Base-by-base conservation (phyloP, 2,797 vertebrate species). In the Geotrypetes seraphini region DNA sequence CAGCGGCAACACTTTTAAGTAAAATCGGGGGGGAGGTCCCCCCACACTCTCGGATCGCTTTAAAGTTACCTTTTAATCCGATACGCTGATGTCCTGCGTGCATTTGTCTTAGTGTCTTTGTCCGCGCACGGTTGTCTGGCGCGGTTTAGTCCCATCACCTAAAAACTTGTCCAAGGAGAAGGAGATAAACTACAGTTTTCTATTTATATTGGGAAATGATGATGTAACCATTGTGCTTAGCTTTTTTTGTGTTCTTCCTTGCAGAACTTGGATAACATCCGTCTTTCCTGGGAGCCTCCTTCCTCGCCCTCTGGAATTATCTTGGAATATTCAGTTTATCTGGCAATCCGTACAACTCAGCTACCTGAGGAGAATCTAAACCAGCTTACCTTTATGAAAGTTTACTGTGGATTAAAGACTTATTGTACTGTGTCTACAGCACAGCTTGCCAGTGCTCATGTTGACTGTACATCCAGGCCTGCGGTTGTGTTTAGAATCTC, bases 401-500 rank as follows among this genome's bases (percentile, higher is more conserved):
- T 98, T 49, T 99, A 99, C 66, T 88, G 96, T n/a, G 94, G 96
- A 55, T 87, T 84, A 18, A 94, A 90, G 71, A 94, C 81, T 0
- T 90, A 87, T 1, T 99, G 94, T 54, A 58, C 76, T 2, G 88
- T 97, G 26, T 87, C 78, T 51, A 69, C 86, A 33, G 53, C 75
- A 28, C 86, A 96, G 28, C 81, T 99, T 39, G 85, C 85, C 22
- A 96, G 93, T 2, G 94, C 93, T 2, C 91, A 96, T 4, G 86
- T 99, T 1, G 96, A 99, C 76, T 87, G 82, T 67, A 89, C 85
- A 1, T 87, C 89, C 26, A 76, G 91, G 4, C 96, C 96, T 1
- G 96, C 96, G 4, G 82, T 98, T 2, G 90, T 98, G 36, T 96
- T 99, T 73, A 80, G 96, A 45, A 99, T 99, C 31, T 96, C 96